phyloP scores from a whole-genome alignment of 2,888 invertebrate genomes.

The Augochlorella aurata region DNA sequence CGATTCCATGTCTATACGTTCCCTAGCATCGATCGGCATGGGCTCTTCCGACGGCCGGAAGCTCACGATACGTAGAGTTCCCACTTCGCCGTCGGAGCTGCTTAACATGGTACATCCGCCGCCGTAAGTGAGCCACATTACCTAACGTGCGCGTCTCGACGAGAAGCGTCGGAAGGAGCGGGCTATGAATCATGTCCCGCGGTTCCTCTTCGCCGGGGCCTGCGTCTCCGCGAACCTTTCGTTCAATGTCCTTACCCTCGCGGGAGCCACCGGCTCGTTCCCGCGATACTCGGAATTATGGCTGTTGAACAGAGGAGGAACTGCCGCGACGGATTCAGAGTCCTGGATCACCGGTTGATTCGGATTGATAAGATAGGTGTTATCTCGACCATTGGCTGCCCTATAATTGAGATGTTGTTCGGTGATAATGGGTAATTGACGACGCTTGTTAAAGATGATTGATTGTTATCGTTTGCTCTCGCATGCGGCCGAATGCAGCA shows the following conservation, averaged over 20 bases:
- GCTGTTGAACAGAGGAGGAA: background rate
- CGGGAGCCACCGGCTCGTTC: too few species aligned
- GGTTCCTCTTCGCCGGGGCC: conserved; percentile 16
- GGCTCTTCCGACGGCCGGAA: conserved; percentile 94
- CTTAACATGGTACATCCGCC: conserved; percentile 93
- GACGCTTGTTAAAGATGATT: conserved; percentile 29
- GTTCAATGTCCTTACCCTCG: conserved; percentile 6
- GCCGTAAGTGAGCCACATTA: conserved; percentile 86
- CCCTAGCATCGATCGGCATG: conserved; percentile 92
- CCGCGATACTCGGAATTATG: background rate
- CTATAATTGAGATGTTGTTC: conserved; percentile 17
- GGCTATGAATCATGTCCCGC: conserved; percentile 50
- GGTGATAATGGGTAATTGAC: conserved; percentile 42
- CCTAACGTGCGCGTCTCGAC: conserved; percentile 50
- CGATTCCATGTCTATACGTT: conserved; percentile 89
- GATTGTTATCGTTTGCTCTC: conserved; percentile 24
- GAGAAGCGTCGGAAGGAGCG: conserved; percentile 49
- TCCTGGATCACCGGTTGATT: conserved; percentile 7
- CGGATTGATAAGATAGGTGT: conserved; percentile 34
- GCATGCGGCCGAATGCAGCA: background rate
- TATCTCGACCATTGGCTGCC: conserved; percentile 16
- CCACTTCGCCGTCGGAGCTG: conserved; percentile 92
- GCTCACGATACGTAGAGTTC: conserved; percentile 92
- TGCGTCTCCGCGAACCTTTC: conserved; percentile 19
- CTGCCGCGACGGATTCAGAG: background rate